Percentiles rank a stretch among this genome's conserved stretches.
phyloP scores from a whole-genome alignment of 2,888 invertebrate genomes.

The Eupithecia pulchellata region DNA sequence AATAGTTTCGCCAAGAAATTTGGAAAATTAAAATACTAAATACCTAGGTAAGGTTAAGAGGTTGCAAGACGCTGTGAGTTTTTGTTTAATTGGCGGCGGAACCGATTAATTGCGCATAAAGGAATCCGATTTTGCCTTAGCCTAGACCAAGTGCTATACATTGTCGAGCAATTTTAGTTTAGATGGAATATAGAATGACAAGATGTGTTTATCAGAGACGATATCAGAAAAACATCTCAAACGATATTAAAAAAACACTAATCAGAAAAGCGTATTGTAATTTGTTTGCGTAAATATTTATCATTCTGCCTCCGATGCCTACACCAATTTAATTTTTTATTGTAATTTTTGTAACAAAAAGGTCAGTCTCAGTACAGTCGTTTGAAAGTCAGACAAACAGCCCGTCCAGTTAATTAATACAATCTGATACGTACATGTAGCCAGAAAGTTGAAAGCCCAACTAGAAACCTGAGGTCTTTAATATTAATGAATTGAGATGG shows the following conservation, averaged over 20 bases:
- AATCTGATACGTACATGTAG: slow-evolving; percentile 41
- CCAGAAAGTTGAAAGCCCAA: slow-evolving; percentile 35
- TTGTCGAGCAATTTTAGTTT: slow-evolving; percentile 45
- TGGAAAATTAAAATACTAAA: neutral
- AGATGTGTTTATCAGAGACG: neutral
- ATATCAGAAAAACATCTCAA: neutral
- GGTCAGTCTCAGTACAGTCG: slow-evolving; percentile 33
- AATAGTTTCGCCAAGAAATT: neutral
- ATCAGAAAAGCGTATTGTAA: neutral
- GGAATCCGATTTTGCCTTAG: neutral
- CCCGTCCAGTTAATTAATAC: slow-evolving; percentile 40
- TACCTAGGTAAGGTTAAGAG: neutral
- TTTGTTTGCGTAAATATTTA: neutral
- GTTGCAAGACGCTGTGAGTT: neutral
- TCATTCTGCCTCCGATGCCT: neutral
- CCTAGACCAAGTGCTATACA: slow-evolving; percentile 31
- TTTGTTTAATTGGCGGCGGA: neutral
- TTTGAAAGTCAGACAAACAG: slow-evolving; percentile 42
- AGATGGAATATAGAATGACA: neutral
- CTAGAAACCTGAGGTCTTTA: slow-evolving; percentile 30
- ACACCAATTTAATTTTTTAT: neutral
- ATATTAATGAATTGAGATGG: slow-evolving; percentile 45
- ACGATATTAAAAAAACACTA: neutral
- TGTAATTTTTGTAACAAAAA: slow-evolving; percentile 28
- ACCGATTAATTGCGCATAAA: neutral